A percentile compares a stretch with the other conserved stretches of the same genome.
These are phyloP conservation scores for Cheilosia grossa DNA, from an alignment of 2,888 invertebrate genomes.

Conservation along the genomic window DNA sequence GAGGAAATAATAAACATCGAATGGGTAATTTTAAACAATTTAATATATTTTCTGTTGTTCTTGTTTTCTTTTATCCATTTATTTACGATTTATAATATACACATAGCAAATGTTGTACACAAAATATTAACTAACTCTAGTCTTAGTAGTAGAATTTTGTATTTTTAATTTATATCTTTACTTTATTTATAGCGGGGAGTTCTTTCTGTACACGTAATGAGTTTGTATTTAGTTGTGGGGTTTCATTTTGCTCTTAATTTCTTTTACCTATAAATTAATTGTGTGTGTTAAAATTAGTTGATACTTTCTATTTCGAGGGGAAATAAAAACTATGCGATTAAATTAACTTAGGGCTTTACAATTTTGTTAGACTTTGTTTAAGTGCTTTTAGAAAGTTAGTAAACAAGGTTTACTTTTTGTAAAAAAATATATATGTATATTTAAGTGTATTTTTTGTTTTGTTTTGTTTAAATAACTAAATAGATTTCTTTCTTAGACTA, in stretches of 20 bases:
- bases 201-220: slow-evolving; percentile 65
- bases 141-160: slow-evolving; percentile 43
- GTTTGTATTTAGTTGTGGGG: slow-evolving; percentile 31
- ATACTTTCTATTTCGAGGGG: slow-evolving; percentile 50
- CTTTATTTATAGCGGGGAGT: slow-evolving; percentile 30
- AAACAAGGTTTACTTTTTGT: slow-evolving; percentile 54
- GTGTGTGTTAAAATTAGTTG: slow-evolving; percentile 48
- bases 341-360: slow-evolving; percentile 59
- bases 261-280: slow-evolving; percentile 46
- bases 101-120: slow-evolving; percentile 74
- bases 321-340: slow-evolving; percentile 27
- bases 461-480: slow-evolving; percentile 39
- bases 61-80: slow-evolving; percentile 23
- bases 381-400: slow-evolving; percentile 55
- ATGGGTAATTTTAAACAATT: slow-evolving; percentile 66
- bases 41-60: slow-evolving; percentile 48
- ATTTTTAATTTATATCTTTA: slow-evolving; percentile 25
- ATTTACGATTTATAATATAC: slow-evolving; percentile 60
- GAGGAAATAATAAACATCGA: slow-evolving; percentile 61
- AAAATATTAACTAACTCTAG: slow-evolving; percentile 72
- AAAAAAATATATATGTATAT: slow-evolving; percentile 64
- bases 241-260: slow-evolving; percentile 52
- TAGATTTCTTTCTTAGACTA: slow-evolving; percentile 59
- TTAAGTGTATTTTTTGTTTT: slow-evolving; percentile 40
- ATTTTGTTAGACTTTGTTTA: slow-evolving; percentile 33